Conservation (phyloP, 2,113 vertebrate species). For the Scortum barcoo region DNA sequence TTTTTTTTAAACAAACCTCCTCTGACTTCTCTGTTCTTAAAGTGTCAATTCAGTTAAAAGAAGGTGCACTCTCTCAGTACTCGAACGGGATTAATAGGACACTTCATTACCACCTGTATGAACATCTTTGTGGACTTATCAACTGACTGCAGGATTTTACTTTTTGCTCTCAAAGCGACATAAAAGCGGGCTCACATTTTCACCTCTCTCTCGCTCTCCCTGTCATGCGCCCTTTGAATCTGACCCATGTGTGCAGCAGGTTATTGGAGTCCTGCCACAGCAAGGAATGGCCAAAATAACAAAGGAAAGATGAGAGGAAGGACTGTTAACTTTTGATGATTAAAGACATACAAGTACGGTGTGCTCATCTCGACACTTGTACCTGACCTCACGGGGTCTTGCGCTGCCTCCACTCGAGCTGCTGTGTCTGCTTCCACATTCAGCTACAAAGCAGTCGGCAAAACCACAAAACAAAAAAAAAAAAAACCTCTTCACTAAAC, state of each 20-base stretch:
- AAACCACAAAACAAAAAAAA: conserved; percentile 43
- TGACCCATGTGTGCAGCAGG: conserved; percentile 65
- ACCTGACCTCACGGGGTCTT: neutral
- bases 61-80: neutral
- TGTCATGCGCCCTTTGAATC: conserved; percentile 22
- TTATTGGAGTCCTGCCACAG: conserved; percentile 59
- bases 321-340: conserved; percentile 3
- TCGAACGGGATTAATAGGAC: conserved; percentile 16
- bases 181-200: conserved; percentile 35
- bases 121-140: neutral
- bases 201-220: conserved; percentile 12
- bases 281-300: conserved; percentile 4
- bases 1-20: neutral
- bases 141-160: neutral
- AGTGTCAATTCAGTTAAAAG: conserved; percentile 7
- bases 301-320: conserved; percentile 4
- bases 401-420: neutral
- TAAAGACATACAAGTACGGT: neutral
- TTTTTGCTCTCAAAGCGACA: neutral
- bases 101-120: neutral
- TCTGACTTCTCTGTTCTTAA: neutral
- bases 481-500: conserved; percentile 15
- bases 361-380: neutral
- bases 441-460: conserved; percentile 21
- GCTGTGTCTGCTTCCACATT: conserved; percentile 11